A percentile compares a stretch with the other conserved stretches of the same genome.
Evolutionary conservation across 2,888 invertebrate genomes (phyloP).

Genomic region (Mechanitis messenoides): DNA sequence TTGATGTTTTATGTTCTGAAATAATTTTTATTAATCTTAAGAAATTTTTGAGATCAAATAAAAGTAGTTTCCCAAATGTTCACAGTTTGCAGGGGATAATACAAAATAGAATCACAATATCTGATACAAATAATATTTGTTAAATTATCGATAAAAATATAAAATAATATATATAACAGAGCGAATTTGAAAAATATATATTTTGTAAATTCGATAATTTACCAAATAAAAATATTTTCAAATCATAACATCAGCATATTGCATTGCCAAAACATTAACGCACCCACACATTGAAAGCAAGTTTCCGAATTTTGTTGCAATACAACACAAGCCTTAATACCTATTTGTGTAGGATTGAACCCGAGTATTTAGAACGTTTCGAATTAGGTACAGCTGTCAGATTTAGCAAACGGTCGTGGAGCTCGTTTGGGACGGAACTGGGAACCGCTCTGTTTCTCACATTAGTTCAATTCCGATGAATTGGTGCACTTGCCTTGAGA

Average conservation of each 20-base stretch:
- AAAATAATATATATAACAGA: no score
- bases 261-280: neutral
- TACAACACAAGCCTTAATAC: constrained; percentile 20
- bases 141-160: no score
- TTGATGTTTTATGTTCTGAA: no score
- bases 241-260: neutral
- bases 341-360: constrained; percentile 29
- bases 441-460: constrained; percentile 57
- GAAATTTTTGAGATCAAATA: no score
- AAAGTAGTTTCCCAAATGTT: no score
- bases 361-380: constrained; percentile 37
- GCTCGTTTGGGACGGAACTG: constrained; percentile 46
- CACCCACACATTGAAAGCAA: neutral
- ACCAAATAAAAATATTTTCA: no score
- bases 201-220: no score
- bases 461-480: constrained; percentile 63
- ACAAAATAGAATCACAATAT: no score
- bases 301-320: constrained; percentile 3
- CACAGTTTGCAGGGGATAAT: no score
- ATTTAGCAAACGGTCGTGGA: constrained; percentile 57
- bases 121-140: no score
- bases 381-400: constrained; percentile 61
- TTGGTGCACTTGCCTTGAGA: constrained; percentile 47
- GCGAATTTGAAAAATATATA: no score
- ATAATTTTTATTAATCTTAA: no score